phyloP scores from a whole-genome alignment of 2,113 vertebrate genomes.

The Leptocoma aspasia region DNA sequence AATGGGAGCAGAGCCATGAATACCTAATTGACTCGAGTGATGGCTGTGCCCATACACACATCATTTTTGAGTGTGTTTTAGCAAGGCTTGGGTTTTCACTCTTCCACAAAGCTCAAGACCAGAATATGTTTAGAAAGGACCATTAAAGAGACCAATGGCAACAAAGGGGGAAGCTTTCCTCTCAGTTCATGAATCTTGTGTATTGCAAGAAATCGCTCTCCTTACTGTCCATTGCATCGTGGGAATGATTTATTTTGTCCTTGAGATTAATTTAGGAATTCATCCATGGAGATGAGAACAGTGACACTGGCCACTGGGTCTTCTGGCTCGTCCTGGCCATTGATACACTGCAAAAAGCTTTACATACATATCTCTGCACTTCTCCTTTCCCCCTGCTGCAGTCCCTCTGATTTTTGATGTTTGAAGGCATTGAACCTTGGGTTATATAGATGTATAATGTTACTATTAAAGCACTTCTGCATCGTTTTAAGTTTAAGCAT shows the following conservation, averaged over 20 bases:
- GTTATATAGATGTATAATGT: neutral
- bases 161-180: neutral
- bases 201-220: neutral
- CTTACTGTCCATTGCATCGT: neutral
- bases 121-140: neutral
- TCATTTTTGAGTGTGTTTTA: neutral
- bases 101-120: neutral
- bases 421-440: neutral
- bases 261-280: neutral
- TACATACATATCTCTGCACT: rapidly evolving
- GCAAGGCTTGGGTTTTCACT: neutral
- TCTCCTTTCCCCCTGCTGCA: neutral
- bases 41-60: neutral
- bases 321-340: neutral
- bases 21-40: neutral
- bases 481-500: neutral
- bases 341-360: neutral
- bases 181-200: neutral
- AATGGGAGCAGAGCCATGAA: neutral
- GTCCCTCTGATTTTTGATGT: neutral
- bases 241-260: neutral
- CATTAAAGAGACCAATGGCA: neutral
- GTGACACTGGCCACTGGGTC: neutral
- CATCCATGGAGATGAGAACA: neutral
- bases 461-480: neutral